Conservation (phyloP, 2,888 invertebrate species). For the Hydropsyche betteni region DNA sequence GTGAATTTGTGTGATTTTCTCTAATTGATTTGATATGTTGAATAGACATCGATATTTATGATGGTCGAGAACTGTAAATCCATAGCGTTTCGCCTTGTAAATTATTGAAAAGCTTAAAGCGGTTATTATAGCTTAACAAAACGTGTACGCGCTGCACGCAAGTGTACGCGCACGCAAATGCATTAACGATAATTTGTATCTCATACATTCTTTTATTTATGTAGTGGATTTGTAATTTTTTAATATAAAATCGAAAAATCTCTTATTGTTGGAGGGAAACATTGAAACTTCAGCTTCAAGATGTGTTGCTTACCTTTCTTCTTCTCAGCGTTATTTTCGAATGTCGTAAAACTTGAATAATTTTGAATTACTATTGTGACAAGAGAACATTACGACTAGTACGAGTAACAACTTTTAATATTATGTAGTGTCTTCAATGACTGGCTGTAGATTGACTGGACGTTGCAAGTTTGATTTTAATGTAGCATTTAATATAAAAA, state of each 20-base stretch:
- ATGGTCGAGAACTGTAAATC: no score
- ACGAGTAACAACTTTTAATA: background rate
- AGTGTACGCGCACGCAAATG: no score
- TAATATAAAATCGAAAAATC: background rate
- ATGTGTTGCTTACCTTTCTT: no score
- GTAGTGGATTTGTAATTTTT: conserved; percentile 19
- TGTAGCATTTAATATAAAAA: conserved; percentile 14
- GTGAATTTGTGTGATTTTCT: conserved; percentile 25
- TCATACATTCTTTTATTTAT: no score
- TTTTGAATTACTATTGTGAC: no score
- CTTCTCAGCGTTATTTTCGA: no score
- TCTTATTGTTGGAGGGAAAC: no score
- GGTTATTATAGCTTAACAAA: background rate
- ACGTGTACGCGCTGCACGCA: background rate
- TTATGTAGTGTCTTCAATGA: background rate
- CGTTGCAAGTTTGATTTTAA: conserved; percentile 15
- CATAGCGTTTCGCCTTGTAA: conserved; percentile 28
- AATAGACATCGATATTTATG: background rate
- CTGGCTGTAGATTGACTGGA: background rate
- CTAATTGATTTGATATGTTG: background rate
- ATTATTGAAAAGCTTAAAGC: conserved; percentile 13
- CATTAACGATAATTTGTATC: no score
- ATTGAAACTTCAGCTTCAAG: no score
- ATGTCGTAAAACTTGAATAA: no score
- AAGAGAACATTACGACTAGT: no score